phyloP scores from a whole-genome alignment of 2,113 vertebrate species.

The Lophochroa leadbeateri region DNA sequence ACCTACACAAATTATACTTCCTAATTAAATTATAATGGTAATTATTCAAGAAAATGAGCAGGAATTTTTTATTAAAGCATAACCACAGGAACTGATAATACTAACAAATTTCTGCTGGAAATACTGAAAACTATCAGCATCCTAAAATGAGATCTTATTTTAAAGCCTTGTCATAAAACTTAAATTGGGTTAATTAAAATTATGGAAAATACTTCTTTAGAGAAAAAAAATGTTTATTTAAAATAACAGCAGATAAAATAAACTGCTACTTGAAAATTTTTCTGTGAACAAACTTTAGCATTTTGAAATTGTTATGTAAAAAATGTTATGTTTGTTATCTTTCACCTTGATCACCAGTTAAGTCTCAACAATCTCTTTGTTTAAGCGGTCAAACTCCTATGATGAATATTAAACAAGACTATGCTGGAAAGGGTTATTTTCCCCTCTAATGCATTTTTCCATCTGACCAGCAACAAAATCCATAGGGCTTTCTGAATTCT shows the following conservation, averaged over 20 bases:
- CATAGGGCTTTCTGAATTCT: not conserved
- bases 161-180: not conserved
- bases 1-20: conserved; percentile 42
- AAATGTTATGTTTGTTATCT: not conserved
- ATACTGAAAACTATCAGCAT: not conserved
- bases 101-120: not conserved
- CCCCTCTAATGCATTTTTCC: conserved; percentile 18
- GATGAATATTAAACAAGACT: not conserved
- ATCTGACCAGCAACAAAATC: conserved; percentile 5
- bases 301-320: not conserved
- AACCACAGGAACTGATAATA: not conserved
- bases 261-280: not conserved
- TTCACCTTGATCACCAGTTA: not conserved
- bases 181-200: not conserved
- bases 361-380: conserved; percentile 12
- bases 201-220: not conserved
- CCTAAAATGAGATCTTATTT: not conserved
- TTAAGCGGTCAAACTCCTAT: not conserved
- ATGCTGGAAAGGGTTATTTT: not conserved
- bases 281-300: not conserved
- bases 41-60: not conserved
- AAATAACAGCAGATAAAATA: conserved; percentile 11
- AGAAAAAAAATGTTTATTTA: conserved; percentile 1
- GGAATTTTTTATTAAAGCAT: not conserved
- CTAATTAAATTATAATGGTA: conserved; percentile 30